These are phyloP conservation scores for Diplosoma virens DNA, from an alignment of 23 tunicate genomes.

Conservation along the genomic window DNA sequence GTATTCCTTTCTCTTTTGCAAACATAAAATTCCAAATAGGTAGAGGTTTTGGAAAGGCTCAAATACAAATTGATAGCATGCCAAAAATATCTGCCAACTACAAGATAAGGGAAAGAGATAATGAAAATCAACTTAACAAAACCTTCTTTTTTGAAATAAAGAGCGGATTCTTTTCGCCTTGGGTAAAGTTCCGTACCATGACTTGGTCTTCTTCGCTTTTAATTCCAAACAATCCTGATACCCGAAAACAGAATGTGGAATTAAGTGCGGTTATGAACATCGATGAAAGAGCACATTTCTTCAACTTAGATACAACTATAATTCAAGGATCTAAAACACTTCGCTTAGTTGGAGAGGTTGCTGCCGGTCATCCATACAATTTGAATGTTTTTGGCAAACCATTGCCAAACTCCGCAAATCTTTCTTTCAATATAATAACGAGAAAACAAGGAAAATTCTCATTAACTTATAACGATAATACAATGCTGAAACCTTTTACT, in stretches of 20 bases:
- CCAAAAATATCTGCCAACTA: slow-evolving; percentile 30
- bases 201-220: too few species aligned
- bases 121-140: not conserved
- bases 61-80: slow-evolving; percentile 33
- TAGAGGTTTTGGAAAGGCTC: not conserved
- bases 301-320: too few species aligned
- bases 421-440: too few species aligned
- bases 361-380: slow-evolving; percentile 33
- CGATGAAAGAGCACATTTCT: too few species aligned
- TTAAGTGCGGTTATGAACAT: too few species aligned
- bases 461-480: slow-evolving; percentile 23
- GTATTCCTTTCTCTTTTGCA: not conserved
- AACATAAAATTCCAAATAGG: not conserved
- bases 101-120: not conserved
- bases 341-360: too few species aligned
- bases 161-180: slow-evolving; percentile 25
- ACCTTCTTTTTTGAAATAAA: not conserved
- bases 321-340: too few species aligned
- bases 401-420: slow-evolving; percentile 34
- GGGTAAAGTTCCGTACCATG: slow-evolving; percentile 12
- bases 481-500: slow-evolving; percentile 13
- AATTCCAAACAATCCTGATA: too few species aligned
- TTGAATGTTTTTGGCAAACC: slow-evolving; percentile 21
- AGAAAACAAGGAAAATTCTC: not conserved
- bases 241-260: too few species aligned